phyloP scores from a whole-genome alignment of 2,113 vertebrate genomes.

The Cebidichthys violaceus region DNA sequence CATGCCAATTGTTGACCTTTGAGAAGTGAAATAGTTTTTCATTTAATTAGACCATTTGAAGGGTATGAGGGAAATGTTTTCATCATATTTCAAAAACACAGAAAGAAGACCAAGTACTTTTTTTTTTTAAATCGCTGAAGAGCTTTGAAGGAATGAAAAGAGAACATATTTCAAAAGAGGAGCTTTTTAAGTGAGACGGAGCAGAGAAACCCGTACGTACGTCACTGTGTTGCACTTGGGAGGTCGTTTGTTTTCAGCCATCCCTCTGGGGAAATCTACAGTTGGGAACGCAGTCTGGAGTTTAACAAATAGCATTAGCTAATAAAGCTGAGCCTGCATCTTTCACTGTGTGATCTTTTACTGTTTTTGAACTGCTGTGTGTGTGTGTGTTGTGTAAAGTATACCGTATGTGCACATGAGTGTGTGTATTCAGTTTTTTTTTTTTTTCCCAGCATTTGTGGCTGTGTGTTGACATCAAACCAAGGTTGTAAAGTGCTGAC shows the following conservation, averaged over 20 bases:
- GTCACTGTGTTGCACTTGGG: conserved; percentile 27
- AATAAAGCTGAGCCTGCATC: conserved; percentile 73
- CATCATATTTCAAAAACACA: conserved; percentile 33
- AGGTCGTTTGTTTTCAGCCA: conserved; percentile 56
- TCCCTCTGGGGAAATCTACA: conserved; percentile 70
- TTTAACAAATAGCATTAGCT: conserved; percentile 72
- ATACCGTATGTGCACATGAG: not conserved
- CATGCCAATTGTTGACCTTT: conserved; percentile 1
- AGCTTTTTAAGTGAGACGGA: conserved; percentile 22
- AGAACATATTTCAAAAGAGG: conserved; percentile 25
- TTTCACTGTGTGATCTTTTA: conserved; percentile 54
- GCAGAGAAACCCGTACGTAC: not conserved
- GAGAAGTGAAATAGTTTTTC: not conserved
- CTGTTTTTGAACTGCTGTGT: conserved; percentile 21
- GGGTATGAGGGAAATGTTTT: not conserved
- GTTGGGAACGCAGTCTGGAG: conserved; percentile 50
- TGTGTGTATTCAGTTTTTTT: not conserved
- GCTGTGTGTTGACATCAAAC: conserved; percentile 54
- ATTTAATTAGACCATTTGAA: conserved; percentile 9
- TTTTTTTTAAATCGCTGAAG: conserved; percentile 16
- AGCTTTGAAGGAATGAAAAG: conserved; percentile 35
- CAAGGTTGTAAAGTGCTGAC: conserved; percentile 56
- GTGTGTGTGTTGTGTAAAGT: not conserved
- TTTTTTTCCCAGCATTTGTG: conserved; percentile 1
- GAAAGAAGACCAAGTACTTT: not conserved